These are phyloP conservation scores for Tetrao urogallus DNA, from an alignment of 2,113 vertebrate genomes.

Conservation along the genomic window DNA sequence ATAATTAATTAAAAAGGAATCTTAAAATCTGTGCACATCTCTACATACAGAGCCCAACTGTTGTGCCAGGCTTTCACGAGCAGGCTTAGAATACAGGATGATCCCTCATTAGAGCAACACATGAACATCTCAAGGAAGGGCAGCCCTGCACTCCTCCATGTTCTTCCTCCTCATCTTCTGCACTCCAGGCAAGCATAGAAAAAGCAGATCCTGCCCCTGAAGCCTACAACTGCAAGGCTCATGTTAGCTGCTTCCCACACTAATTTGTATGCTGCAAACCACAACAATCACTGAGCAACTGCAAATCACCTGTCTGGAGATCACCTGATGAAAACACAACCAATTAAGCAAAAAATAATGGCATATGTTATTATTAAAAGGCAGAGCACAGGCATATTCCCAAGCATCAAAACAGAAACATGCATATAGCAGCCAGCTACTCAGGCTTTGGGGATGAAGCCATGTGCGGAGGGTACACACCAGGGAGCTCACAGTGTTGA, in stretches of 20 bases:
- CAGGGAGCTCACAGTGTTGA: fast-evolving
- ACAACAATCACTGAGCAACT: background rate
- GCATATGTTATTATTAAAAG: background rate
- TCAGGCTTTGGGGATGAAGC: background rate
- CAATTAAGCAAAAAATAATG: background rate
- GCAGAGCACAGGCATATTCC: background rate
- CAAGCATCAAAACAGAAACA: background rate
- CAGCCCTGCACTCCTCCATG: fast-evolving
- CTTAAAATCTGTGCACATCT: too few relatives aligned
- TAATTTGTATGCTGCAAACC: constrained; percentile 46
- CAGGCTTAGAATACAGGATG: background rate
- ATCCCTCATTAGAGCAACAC: background rate
- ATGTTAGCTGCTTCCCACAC: background rate
- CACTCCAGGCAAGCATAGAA: fast-evolving
- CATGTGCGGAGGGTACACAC: fast-evolving
- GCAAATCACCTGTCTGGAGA: constrained; percentile 12
- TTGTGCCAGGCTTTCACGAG: background rate
- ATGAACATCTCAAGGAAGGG: fast-evolving
- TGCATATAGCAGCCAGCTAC: background rate
- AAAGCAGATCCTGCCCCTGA: background rate
- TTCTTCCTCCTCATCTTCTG: background rate
- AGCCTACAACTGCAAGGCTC: background rate
- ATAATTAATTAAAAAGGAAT: background rate
- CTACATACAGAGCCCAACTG: fast-evolving
- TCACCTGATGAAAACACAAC: constrained; percentile 22